A percentile compares a stretch with the other conserved stretches of the same genome.
phyloP scores from a whole-genome alignment of 2,888 invertebrate species.

The Hymenopus coronatus region DNA sequence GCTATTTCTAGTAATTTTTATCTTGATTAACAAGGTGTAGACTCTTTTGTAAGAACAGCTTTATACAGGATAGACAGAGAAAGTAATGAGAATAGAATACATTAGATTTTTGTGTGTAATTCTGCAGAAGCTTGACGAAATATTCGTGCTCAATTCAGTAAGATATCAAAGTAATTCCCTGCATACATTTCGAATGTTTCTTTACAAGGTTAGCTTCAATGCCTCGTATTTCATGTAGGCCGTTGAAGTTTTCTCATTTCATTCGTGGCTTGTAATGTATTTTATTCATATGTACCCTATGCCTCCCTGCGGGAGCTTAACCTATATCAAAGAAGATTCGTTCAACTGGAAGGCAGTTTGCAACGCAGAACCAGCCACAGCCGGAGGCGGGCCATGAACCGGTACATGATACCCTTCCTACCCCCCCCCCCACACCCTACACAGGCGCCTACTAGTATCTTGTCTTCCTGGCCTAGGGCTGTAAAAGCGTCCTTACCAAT shows the following conservation, averaged over 20 bases:
- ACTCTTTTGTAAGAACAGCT: too few relatives aligned
- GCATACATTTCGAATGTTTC: neutral
- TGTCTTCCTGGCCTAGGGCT: neutral
- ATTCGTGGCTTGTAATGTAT: neutral
- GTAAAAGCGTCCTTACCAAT: neutral
- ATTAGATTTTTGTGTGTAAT: too few relatives aligned
- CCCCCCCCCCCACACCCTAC: neutral
- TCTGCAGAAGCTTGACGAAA: too few relatives aligned
- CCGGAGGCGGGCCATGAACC: neutral
- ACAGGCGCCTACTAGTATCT: neutral
- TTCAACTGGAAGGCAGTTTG: conserved; percentile 13
- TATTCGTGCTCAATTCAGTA: too few relatives aligned
- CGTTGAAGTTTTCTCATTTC: neutral
- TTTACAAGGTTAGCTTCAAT: neutral
- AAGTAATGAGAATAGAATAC: too few relatives aligned
- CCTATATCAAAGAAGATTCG: conserved; percentile 14
- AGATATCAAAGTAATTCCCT: too few relatives aligned
- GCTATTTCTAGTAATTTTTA: too few relatives aligned
- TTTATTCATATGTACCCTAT: neutral
- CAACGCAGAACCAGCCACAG: neutral
- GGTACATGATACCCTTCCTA: neutral
- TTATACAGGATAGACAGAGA: too few relatives aligned
- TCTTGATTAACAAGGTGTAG: too few relatives aligned
- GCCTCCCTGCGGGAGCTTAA: neutral
- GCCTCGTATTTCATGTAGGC: neutral